Conservation (phyloP, 2,113 vertebrate genomes). For the Clarias gariepinus region DNA sequence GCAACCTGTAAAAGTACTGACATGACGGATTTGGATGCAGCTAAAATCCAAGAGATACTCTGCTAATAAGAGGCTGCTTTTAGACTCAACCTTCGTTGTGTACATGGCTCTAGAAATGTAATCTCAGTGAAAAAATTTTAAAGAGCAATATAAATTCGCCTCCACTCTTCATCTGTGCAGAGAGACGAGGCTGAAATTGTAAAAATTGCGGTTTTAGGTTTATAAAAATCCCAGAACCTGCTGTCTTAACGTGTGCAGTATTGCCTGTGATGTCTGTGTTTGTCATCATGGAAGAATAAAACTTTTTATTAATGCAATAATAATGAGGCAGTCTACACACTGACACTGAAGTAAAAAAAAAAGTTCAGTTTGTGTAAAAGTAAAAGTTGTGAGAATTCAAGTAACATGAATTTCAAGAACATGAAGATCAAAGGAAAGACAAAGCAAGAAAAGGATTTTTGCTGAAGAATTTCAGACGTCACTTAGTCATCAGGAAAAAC, state of each 20-base stretch:
- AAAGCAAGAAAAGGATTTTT: neutral
- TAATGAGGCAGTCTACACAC: neutral
- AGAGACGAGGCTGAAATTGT: slow-evolving; percentile 58
- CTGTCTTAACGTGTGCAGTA: neutral
- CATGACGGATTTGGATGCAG: neutral
- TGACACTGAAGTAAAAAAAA: neutral
- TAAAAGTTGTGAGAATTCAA: neutral
- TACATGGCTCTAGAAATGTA: neutral
- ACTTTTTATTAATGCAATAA: neutral
- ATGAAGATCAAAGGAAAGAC: slow-evolving; percentile 1
- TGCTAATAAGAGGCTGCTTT: neutral
- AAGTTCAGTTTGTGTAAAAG: neutral
- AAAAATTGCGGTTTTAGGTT: slow-evolving; percentile 57
- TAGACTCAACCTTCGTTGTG: neutral
- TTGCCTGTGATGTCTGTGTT: neutral
- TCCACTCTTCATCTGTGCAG: slow-evolving; percentile 39
- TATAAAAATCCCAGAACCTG: neutral
- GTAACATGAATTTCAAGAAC: neutral
- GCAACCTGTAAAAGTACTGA: neutral
- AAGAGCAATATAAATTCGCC: slow-evolving; percentile 6
- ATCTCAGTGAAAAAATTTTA: neutral
- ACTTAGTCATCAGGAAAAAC: slow-evolving; percentile 27
- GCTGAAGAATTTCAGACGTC: slow-evolving; percentile 1
- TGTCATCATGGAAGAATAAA: neutral
- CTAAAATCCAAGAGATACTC: neutral